phyloP scores from a whole-genome alignment of 2,797 vertebrate genomes.

The Dryobates pubescens region DNA sequence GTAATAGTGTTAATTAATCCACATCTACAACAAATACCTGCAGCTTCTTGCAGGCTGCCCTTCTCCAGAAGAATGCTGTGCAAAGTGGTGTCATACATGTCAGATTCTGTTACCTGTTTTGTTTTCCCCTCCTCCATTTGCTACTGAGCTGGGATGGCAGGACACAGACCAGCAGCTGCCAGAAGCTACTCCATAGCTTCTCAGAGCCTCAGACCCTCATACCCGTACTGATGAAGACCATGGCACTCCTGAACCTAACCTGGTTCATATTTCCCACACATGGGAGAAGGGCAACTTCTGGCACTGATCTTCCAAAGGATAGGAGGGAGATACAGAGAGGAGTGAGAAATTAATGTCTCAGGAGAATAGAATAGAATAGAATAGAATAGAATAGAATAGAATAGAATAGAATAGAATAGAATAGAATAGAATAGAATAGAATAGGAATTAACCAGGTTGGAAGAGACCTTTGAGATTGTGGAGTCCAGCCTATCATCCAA shows the following conservation, averaged over 20 bases:
- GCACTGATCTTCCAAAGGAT: neutral
- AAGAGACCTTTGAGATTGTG: too few relatives aligned
- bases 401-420: too few relatives aligned
- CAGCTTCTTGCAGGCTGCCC: neutral
- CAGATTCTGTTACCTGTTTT: too few relatives aligned
- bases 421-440: too few relatives aligned
- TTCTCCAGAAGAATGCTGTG: neutral
- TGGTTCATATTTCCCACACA: neutral
- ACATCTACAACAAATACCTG: neutral
- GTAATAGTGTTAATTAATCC: neutral
- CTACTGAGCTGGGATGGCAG: too few relatives aligned
- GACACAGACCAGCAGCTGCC: neutral
- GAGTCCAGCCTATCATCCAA: too few relatives aligned
- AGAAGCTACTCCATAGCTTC: neutral
- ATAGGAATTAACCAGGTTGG: too few relatives aligned
- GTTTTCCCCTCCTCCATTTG: too few relatives aligned
- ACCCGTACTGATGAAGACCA: neutral
- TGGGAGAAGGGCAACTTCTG: neutral
- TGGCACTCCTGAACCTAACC: neutral
- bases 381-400: too few relatives aligned
- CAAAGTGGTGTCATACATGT: too few relatives aligned
- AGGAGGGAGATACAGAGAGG: neutral
- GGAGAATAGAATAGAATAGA: neutral
- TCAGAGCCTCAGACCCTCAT: neutral
- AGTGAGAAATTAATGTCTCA: neutral